Evolutionary conservation across 2,888 invertebrate species (phyloP).

Genomic region (Mylabris sibirica): DNA sequence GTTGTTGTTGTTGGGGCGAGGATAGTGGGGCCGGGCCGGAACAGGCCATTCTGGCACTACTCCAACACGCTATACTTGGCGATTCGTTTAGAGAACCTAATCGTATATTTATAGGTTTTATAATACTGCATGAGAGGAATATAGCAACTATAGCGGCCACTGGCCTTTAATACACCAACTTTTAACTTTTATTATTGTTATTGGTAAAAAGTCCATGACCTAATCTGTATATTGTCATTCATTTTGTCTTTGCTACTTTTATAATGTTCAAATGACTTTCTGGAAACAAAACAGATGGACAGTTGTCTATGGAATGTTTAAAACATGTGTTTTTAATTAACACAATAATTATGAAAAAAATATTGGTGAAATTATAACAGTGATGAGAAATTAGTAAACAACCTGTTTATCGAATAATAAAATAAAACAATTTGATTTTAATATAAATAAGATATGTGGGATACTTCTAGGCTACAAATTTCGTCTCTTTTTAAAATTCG

Average conservation of each 20-base stretch:
- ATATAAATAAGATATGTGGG: too few species aligned
- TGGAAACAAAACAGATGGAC: background rate
- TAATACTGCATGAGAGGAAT: slow-evolving; percentile 46
- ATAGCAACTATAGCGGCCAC: slow-evolving; percentile 63
- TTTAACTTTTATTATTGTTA: slow-evolving; percentile 24
- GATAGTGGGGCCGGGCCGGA: slow-evolving; percentile 50
- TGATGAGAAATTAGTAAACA: background rate
- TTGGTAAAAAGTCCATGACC: slow-evolving; percentile 65
- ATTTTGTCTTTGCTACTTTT: slow-evolving; percentile 14
- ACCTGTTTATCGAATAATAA: background rate
- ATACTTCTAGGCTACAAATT: too few species aligned
- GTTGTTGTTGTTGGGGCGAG: background rate
- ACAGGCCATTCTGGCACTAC: slow-evolving; percentile 69
- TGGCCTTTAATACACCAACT: slow-evolving; percentile 61
- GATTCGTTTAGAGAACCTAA: slow-evolving; percentile 71
- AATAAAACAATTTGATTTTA: background rate
- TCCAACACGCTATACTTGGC: slow-evolving; percentile 91
- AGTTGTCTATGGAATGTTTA: background rate
- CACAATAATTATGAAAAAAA: slow-evolving; percentile 1
- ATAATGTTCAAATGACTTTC: background rate
- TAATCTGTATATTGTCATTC: slow-evolving; percentile 49
- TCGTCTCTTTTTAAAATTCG: background rate
- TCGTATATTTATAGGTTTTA: slow-evolving; percentile 69
- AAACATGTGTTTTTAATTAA: background rate
- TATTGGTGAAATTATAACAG: background rate